Evolutionary conservation across 1,140 invertebrate genomes (phyloP).

Genomic region (Harpegnathos saltator): DNA sequence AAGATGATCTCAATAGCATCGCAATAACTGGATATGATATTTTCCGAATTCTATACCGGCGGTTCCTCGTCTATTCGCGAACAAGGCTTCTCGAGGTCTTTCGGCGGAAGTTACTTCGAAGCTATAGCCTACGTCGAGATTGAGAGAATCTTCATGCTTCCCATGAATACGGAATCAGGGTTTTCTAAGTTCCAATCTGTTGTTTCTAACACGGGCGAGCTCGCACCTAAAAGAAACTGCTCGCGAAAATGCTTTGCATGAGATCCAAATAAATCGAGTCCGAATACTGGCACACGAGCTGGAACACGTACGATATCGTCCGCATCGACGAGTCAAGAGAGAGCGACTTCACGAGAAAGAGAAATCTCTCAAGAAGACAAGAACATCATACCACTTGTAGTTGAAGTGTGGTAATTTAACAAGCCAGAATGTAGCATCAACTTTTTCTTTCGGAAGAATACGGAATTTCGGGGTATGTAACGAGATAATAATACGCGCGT

Average conservation of each 20-base stretch:
- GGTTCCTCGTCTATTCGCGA: conserved; percentile 40
- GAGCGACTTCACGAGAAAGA: not conserved
- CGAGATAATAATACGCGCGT: not conserved
- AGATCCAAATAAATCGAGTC: conserved; percentile 40
- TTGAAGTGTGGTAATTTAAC: not conserved
- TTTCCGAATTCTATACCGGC: conserved; percentile 56
- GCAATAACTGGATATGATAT: conserved; percentile 63
- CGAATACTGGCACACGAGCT: not conserved
- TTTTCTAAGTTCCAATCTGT: conserved; percentile 67
- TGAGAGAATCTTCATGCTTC: conserved; percentile 70
- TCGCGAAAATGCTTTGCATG: conserved; percentile 23
- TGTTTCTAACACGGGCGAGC: conserved; percentile 12
- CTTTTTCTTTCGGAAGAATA: not conserved
- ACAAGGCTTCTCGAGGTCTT: conserved; percentile 13
- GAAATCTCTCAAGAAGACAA: not conserved
- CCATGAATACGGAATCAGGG: conserved; percentile 77
- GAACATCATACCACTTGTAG: not conserved
- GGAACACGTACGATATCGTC: not conserved
- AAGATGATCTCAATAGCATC: conserved; percentile 59
- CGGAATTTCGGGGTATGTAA: not conserved
- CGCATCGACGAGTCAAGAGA: not conserved
- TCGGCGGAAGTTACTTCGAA: conserved; percentile 25
- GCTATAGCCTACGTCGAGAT: conserved; percentile 59
- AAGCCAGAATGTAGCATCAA: not conserved
- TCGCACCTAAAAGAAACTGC: conserved; percentile 43